Conservation (phyloP, 2,797 vertebrate genomes). For the Aulostomus chinensis region DNA sequence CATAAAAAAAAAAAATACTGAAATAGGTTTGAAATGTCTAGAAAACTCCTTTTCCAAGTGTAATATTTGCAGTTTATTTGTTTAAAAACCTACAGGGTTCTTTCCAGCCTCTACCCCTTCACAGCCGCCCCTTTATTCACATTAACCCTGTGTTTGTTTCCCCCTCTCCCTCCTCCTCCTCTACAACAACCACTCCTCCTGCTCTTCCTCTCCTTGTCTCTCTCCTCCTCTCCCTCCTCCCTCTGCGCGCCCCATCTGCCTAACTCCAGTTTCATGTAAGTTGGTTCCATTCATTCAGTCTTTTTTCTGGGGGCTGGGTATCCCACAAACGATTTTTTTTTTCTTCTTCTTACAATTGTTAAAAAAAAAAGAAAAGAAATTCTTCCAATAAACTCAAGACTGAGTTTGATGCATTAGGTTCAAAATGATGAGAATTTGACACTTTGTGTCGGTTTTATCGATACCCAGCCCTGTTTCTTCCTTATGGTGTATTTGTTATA, state of each 20-base stretch:
- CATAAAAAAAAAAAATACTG: neutral
- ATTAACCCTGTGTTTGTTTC: conserved; percentile 77
- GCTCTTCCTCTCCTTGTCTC: conserved; percentile 74
- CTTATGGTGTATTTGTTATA: conserved; percentile 44
- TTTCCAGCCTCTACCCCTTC: conserved; percentile 37
- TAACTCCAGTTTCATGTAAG: conserved; percentile 99
- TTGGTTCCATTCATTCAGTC: conserved; percentile 84
- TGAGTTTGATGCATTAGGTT: neutral
- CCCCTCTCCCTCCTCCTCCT: conserved; percentile 43
- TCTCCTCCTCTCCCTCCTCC: conserved; percentile 72
- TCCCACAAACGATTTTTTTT: conserved; percentile 25
- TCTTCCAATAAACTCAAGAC: too few species aligned
- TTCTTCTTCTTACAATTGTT: neutral
- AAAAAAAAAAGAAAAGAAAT: too few species aligned
- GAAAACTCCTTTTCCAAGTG: conserved; percentile 37
- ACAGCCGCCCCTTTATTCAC: conserved; percentile 61
- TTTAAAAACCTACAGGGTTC: conserved; percentile 22
- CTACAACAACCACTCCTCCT: conserved; percentile 52
- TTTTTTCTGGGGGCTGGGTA: conserved; percentile 66
- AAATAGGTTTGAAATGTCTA: neutral
- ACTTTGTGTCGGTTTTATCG: conserved; percentile 12
- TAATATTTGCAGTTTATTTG: conserved; percentile 49
- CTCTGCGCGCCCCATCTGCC: conserved; percentile 91
- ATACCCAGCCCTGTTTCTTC: conserved; percentile 54
- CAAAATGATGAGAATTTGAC: too few species aligned